phyloP scores from a whole-genome alignment of 2,888 invertebrate species.

The Aphodius sticticus region DNA sequence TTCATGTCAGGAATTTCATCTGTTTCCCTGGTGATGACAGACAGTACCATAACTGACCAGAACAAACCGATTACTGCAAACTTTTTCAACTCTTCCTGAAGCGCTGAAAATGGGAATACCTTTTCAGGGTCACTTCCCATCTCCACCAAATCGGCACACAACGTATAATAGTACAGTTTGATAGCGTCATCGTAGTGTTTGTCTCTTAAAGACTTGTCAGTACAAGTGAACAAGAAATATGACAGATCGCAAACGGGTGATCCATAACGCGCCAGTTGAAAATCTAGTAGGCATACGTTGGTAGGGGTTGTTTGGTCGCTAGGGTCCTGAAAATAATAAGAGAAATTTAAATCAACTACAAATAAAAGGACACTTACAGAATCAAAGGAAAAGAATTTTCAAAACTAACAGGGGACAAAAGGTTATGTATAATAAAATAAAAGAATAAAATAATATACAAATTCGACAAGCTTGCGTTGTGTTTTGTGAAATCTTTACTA shows the following conservation, averaged over 20 bases:
- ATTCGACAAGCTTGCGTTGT: no score
- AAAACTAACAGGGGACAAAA: no score
- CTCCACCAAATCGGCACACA: constrained; percentile 43
- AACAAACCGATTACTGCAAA: constrained; percentile 46
- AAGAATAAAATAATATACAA: no score
- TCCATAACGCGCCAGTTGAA: constrained; percentile 45
- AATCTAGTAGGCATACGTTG: constrained; percentile 47
- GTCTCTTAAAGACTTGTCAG: constrained; percentile 47
- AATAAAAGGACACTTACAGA: no score
- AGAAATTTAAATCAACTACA: no score
- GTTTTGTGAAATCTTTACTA: no score
- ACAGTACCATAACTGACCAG: constrained; percentile 43
- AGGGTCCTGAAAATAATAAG: constrained; percentile 27
- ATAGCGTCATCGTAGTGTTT: constrained; percentile 49
- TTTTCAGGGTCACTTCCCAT: constrained; percentile 46
- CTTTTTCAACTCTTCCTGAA: constrained; percentile 46
- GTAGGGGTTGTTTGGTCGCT: constrained; percentile 40
- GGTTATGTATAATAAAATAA: no score
- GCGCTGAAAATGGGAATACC: constrained; percentile 47
- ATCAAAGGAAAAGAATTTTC: no score
- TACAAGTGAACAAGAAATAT: constrained; percentile 52
- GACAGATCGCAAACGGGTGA: constrained; percentile 50
- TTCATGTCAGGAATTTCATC: constrained; percentile 46
- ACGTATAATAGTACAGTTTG: constrained; percentile 48
- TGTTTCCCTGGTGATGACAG: constrained; percentile 46